Percentiles rank a stretch among this genome's conserved stretches.
Conservation (phyloP, 2,888 invertebrate genomes). For the Prosapia bicincta region DNA sequence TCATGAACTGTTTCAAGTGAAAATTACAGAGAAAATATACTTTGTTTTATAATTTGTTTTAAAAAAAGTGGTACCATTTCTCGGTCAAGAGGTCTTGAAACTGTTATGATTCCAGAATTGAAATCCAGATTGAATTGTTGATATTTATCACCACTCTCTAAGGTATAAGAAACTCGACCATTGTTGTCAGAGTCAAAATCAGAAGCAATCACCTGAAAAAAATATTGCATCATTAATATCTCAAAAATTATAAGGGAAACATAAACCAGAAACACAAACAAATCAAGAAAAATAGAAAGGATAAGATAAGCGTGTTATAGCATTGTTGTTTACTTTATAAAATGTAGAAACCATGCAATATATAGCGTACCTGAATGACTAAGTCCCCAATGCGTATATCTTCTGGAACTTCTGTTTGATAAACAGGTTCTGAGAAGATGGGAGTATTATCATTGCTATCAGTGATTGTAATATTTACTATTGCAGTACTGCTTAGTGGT, state of each 20-base stretch:
- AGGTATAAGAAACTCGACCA: conserved; percentile 72
- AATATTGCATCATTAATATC: too few relatives aligned
- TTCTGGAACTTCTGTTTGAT: conserved; percentile 73
- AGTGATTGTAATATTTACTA: conserved; percentile 77
- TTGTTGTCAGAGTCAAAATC: conserved; percentile 82
- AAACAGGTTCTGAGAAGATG: conserved; percentile 70
- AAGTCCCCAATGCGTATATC: conserved; percentile 69
- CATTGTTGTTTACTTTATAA: background rate
- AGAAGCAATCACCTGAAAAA: conserved; percentile 62
- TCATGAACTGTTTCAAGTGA: too few relatives aligned
- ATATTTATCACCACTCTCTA: conserved; percentile 70
- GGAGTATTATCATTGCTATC: conserved; percentile 90
- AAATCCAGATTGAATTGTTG: conserved; percentile 76
- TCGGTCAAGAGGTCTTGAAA: conserved; percentile 73
- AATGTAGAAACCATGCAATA: too few relatives aligned
- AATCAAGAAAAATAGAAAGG: background rate
- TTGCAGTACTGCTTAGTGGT: conserved; percentile 83
- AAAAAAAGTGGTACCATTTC: conserved; percentile 61
- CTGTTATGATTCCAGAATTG: conserved; percentile 70
- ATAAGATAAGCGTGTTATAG: background rate
- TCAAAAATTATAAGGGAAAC: too few relatives aligned
- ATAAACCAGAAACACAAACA: too few relatives aligned
- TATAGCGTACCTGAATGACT: conserved; percentile 66
- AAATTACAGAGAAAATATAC: too few relatives aligned
- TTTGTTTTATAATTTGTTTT: too few relatives aligned